Evolutionary conservation across 2,888 invertebrate species (phyloP), one percentile per base, ranked within the genome.

Genomic region (Nomada ruficornis): DNA sequence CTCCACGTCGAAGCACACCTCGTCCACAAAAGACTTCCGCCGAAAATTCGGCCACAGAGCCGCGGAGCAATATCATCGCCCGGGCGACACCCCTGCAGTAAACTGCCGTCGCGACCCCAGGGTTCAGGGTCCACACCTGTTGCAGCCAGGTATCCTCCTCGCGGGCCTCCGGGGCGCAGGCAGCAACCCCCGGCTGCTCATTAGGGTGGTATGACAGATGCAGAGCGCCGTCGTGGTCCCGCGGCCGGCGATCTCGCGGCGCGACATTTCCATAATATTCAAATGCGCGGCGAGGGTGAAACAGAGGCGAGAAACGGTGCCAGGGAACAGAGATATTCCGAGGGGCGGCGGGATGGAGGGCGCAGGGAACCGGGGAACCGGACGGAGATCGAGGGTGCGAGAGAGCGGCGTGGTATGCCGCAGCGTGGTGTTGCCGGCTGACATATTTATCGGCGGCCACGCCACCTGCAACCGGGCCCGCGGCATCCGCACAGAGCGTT

Each of bases 401-500:
- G 77, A 77, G 73, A 77, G 73, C 83, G 86, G 81, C 82, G 80
- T 76, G 88, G 87, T 86, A 85, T 85, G 87, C 87, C 87, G 83
- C 85, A 90, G 89, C 89, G 84, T 90, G 93, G 93, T 93, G 93
- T 94, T 93, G 91, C 90, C 89, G 89, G 91, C 91, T 94, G 94
- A 94, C 94, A 94, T 94, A 93, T 94, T 94, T 94, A 94, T 93
- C 93, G 93, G 92, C 90, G 90, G 86, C 84, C 91, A 90, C 91
- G 91, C 92, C 93, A 92, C 93, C 93, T 93, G 93, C 92, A 90
- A 91, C 91, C 89, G 90, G 91, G 90, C 87, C 88, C 88, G 91
- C 92, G 91, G 91, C 91, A 91, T 91, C 88, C 91, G 90, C 89
- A 91, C 91, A 90, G 91, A 90, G 90, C 89, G 88, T 80, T 89